Base-by-base conservation (phyloP, 1,140 invertebrate genomes). In the Drosophila kikkawai region DNA sequence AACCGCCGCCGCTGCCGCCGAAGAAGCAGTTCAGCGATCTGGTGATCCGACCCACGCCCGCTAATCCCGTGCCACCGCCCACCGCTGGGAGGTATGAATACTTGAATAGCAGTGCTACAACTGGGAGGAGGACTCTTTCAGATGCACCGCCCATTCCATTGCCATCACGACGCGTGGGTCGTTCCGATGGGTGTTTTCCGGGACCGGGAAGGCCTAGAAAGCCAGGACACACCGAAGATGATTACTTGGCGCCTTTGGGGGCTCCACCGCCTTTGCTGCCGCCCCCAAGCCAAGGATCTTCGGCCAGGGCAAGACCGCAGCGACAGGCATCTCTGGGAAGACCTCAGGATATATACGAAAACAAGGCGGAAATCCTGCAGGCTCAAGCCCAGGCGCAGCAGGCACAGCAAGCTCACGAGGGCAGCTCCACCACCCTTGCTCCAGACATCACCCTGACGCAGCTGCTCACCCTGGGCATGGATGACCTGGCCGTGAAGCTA, bases 1-100 rank as follows among this genome's bases (percentile, higher is more conserved):
- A 97, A 75, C 97, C 97, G 1, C 97, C 97, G 11, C 97, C 97
- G 2, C 93, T 98, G 63, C 97, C 97, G 4, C 97, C 97, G 0
- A 98, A 98, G 92, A 97, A 97, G 84, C 94, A 96, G 68, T 93
- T 93, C 51, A 92, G 85, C 34, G 92, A 93, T 29, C 77, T 93
- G 67, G 79, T 93, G 6, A 93, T 93, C 15, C 53, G 94, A 90
- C 26, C 95, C 1, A 22, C 67, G 22, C n/a, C 67, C 12, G 37
- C 32, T 7, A 75, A 80, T n/a, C 60, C 74, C 0, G 34, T 74
- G 7, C 37, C 78, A 9, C 51, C 76, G 36, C 60, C 69, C 6
- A 57, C 84, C 8, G 65, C 73, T 1, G 82, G 81, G 2, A 64
- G 91, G 15, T 92, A 92, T 36, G 91, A 92, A 55, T 92, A 87